These are phyloP conservation scores for Vultur gryphus DNA, from an alignment of 2,797 vertebrate species.

Conservation along the genomic window DNA sequence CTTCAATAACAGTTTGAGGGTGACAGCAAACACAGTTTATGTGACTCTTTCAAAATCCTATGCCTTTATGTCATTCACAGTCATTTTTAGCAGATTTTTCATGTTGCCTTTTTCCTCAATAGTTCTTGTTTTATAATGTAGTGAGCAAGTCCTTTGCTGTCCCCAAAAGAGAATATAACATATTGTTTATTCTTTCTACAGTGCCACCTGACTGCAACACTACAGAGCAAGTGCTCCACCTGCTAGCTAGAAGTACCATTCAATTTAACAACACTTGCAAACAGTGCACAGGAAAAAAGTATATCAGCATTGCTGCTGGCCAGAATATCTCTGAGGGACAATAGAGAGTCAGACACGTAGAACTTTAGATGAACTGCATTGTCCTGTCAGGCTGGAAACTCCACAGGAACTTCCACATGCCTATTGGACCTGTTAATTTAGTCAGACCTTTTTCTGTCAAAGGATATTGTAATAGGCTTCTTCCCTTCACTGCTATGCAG, in stretches of 20 bases:
- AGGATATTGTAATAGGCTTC: neutral
- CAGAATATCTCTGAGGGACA: neutral
- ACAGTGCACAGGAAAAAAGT: neutral
- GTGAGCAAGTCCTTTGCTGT: neutral
- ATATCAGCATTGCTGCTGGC: neutral
- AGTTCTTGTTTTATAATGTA: neutral
- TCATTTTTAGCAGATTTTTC: neutral
- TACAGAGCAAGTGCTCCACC: neutral
- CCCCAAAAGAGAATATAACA: neutral
- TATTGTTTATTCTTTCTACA: neutral
- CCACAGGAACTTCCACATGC: neutral
- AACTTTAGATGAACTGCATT: neutral
- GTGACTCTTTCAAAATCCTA: neutral
- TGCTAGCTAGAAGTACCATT: neutral
- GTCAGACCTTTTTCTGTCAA: neutral
- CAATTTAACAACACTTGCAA: neutral
- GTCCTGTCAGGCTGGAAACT: neutral
- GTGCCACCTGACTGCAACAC: neutral
- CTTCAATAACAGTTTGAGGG: neutral
- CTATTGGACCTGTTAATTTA: neutral
- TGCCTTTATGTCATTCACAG: neutral
- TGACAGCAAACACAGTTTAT: neutral
- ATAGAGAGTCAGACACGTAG: accelerated
- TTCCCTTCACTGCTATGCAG: neutral
- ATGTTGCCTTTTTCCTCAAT: neutral